phyloP scores from a whole-genome alignment of 2,113 vertebrate genomes.

The Pan troglodytes region NHGRI_mPanTro3-v2.1_pri NC_072402.2:21236001-21236500 shows the following conservation, averaged over 20 bases:
- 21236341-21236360: slow-evolving; percentile 3
- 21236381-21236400: neutral
- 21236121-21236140: neutral
- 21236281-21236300: neutral
- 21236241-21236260: neutral
- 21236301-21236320: neutral
- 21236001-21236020: neutral
- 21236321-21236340: neutral
- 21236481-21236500: neutral
- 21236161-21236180: neutral
- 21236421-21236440: neutral
- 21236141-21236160: neutral
- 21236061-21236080: neutral
- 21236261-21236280: neutral
- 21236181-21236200: neutral
- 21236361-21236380: neutral
- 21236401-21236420: neutral
- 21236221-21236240: neutral
- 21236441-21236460: slow-evolving; percentile 8
- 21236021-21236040: neutral
- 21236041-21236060: neutral
- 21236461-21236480: neutral
- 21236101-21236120: neutral
- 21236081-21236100: neutral
- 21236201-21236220: neutral